Evolutionary conservation across 1,140 invertebrate genomes (phyloP), one percentile per base, ranked within the genome.

Genomic region (Leucophenga varia): DNA sequence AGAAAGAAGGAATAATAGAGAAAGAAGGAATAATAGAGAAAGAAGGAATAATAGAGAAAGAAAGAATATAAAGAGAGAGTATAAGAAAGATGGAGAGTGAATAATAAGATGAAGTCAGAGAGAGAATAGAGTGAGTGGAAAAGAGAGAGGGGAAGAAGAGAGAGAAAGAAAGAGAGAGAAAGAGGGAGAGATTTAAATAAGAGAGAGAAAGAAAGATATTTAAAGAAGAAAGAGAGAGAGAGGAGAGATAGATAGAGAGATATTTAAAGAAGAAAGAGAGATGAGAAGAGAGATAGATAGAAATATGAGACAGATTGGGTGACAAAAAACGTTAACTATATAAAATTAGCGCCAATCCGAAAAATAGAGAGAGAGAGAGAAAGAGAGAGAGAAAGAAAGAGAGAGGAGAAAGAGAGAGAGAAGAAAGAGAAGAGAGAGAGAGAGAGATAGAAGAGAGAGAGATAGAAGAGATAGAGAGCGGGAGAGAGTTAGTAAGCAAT

Each of bases 31-130:
- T 2, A 12, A 47, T 58, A 37, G 47, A 64, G 49, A 42, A 67
- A 28, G 12, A 28, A 28, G 25, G 6, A 28, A 28, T 61, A 59
- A 65, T 65, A 65, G 59, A 67, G 67, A 65, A 67, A 65, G 61
- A 65, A 65, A 65, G 53, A 49, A 61, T 47, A 39, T 40, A 35
- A 36, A 35, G 30, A 43, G 46, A 48, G 35, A 45, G 28, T 19
- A 37, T 37, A 20, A 43, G 31, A 40, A 22, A 44, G 32, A 5
- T 34, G 32, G 7, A 10, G 32, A n/a, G n/a, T n/a, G n/a, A n/a
- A n/a, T n/a, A n/a, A n/a, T n/a, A n/a, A 14, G 10, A 14, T n/a
- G 32, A 10, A 34, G 13, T 4, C 32, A 34, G 10, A 34, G 4
- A 5, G 4, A 4, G 10, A 34, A 14, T n/a, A n/a, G n/a, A 7